Evolutionary conservation across 1,140 invertebrate genomes (phyloP), one percentile per base, ranked within the genome.

Genomic region (Diabrotica undecimpunctata): DNA sequence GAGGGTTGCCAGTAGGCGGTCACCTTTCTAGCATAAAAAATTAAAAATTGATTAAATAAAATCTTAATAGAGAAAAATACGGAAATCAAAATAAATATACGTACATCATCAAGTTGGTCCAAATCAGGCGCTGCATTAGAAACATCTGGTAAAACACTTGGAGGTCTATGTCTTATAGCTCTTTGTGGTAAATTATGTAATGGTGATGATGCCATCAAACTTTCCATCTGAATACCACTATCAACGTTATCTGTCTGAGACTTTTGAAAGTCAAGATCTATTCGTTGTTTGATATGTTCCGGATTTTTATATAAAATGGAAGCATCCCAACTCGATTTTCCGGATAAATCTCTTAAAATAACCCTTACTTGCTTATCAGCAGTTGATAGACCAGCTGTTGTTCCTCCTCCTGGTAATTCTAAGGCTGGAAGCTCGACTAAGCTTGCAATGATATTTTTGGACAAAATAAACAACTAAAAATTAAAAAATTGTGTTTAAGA

Each of bases 271-370:
- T 12, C n/a, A 10, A 13, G 7, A n/a, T 54, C 53, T 54, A 9
- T 12, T 9, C 62, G 61, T 65, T 71, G 68, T 71, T 71, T 70
- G 14, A 62, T 52, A 53, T 53, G 61, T 54, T 72, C 76, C 0
- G 89, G 90, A 69, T 89, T 87, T 74, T 88, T 88, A 76, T 95
- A 94, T 0, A 98, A 81, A 54, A 95, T 90, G 0, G 94, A 93
- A 57, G 92, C 93, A 79, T 98, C 95, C 96, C 96, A 98, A 69
- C 92, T 95, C 57, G 93, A 92, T 81, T 97, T 98, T n/a, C 96
- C 96, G 55, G 92, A 90, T n/a, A 98, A 82, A 81, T 97, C 95
- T 38, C 96, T 83, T 55, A 98, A 80, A 9, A 99, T 83, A 14
- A 97, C 88, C 37, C 96, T 83, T 25, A 97, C 93, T 87, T 82